Conservation (phyloP, 2,888 invertebrate species). For the Hybos culiciformis region DNA sequence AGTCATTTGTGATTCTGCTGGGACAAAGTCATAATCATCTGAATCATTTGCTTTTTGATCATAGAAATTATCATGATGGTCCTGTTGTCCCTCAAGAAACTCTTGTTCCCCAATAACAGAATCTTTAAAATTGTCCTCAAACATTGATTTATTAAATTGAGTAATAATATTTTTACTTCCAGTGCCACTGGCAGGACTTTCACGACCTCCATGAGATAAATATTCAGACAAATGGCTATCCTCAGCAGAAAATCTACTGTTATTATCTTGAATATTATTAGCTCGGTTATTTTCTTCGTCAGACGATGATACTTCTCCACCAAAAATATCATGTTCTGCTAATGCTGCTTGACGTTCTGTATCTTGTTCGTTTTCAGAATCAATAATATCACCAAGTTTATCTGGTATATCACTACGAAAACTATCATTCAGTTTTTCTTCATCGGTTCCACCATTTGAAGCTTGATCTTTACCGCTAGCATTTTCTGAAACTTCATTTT, state of each 20-base stretch:
- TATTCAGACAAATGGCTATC: constrained; percentile 62
- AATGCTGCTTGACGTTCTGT: constrained; percentile 26
- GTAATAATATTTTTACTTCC: constrained; percentile 21
- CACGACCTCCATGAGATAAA: constrained; percentile 40
- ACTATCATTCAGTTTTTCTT: constrained; percentile 28
- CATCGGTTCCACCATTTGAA: constrained; percentile 17
- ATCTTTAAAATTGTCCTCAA: constrained; percentile 25
- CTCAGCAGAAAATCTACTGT: constrained; percentile 59
- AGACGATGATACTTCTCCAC: constrained; percentile 82
- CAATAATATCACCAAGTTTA: constrained; percentile 21
- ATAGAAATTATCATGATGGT: constrained; percentile 23
- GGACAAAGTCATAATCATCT: constrained; percentile 27
- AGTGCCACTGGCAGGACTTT: constrained; percentile 6
- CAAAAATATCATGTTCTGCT: constrained; percentile 78
- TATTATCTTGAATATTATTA: constrained; percentile 62
- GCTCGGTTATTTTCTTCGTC: constrained; percentile 54
- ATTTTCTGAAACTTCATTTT: constrained; percentile 30
- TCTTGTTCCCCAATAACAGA: constrained; percentile 16
- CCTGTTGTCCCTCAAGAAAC: constrained; percentile 25
- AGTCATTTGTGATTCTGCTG: constrained; percentile 29
- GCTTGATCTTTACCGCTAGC: constrained; percentile 1
- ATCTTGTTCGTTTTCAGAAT: constrained; percentile 28
- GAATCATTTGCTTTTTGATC: constrained; percentile 7
- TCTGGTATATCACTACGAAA: constrained; percentile 22
- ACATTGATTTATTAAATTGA: constrained; percentile 32